These are phyloP conservation scores for Eremobia ochroleuca DNA, from an alignment of 2,888 invertebrate species.

Conservation along the genomic window DNA sequence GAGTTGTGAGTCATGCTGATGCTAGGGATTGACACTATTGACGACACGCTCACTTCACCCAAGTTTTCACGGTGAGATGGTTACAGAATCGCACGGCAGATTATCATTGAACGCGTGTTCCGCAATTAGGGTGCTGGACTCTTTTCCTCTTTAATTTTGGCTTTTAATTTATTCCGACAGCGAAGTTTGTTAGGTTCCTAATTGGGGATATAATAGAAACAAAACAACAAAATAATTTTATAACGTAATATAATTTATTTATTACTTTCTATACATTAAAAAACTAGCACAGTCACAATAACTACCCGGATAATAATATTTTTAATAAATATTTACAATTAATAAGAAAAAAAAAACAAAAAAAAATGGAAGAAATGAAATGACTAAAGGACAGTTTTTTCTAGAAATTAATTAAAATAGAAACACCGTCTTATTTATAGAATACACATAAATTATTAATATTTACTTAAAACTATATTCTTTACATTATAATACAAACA, in stretches of 20 bases:
- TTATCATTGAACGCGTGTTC: too few species aligned
- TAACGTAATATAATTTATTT: slow-evolving; percentile 71
- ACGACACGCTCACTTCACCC: too few species aligned
- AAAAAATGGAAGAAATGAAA: slow-evolving; percentile 68
- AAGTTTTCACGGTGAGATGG: too few species aligned
- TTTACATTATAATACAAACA: slow-evolving; percentile 47
- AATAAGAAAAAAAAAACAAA: slow-evolving; percentile 31
- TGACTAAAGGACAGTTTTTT: slow-evolving; percentile 65
- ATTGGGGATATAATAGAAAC: background rate
- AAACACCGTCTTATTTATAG: slow-evolving; percentile 56
- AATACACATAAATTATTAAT: slow-evolving; percentile 61
- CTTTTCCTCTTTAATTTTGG: too few species aligned
- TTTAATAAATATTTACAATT: slow-evolving; percentile 67
- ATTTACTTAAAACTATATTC: slow-evolving; percentile 16
- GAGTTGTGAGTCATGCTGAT: too few species aligned
- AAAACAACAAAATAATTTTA: slow-evolving; percentile 60
- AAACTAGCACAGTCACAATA: slow-evolving; percentile 70
- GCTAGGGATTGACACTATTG: too few species aligned
- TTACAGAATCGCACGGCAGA: too few species aligned
- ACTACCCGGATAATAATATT: slow-evolving; percentile 62
- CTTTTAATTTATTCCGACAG: too few species aligned
- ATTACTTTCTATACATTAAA: slow-evolving; percentile 57
- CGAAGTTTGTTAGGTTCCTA: background rate
- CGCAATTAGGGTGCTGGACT: too few species aligned
- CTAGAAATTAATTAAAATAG: slow-evolving; percentile 40